Evolutionary conservation across 2,888 invertebrate species (phyloP), one percentile per base, ranked within the genome.

Genomic region (Aspidiotus destructor): DNA sequence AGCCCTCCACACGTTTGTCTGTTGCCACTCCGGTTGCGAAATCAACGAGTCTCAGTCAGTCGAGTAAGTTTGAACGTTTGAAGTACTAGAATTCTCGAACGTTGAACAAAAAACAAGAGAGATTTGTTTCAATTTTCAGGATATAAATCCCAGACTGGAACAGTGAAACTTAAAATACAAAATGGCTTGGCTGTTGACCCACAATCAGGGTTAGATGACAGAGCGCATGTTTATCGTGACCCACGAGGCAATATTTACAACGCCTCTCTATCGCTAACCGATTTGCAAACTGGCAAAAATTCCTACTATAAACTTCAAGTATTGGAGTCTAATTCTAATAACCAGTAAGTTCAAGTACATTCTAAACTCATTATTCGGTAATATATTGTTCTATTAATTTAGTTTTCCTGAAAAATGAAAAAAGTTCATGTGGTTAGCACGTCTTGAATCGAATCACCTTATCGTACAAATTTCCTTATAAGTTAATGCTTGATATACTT

Each of bases 291-390:
- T 1, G 89, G 91, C 73, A 89, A 87, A 76, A 99, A 99, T 79
- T 94, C 94, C 2, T 99, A 82, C 78, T 99, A 98, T 79, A 98
- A 97, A 76, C 74, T 99, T 64, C 98, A 99, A 77, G 78, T 97
- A 61, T 80, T 99, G 64, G 84, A 94, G 76, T 79, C 85, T 6
- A 92, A 96, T 75, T 78, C 75, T 0, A 78, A 77, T 17, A 79
- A 81, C 11, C 81, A 78, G 81, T 91, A 52, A 55, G n/a, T 10
- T 41, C 54, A 16, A 42, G 52, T 10, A 41, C n/a, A 5, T 40
- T 53, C 52, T 61, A 17, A 52, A 28, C 60, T 10, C 8, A 44
- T 52, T 28, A 44, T 17, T 44, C 28, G 11, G 3, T 13, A 55
- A 11, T 15, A 28, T 41, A 11, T 17, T 6, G 42, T 54, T n/a